Evolutionary conservation across 2,888 invertebrate genomes (phyloP).

Genomic region (Caenorhabditis wallacei): DNA sequence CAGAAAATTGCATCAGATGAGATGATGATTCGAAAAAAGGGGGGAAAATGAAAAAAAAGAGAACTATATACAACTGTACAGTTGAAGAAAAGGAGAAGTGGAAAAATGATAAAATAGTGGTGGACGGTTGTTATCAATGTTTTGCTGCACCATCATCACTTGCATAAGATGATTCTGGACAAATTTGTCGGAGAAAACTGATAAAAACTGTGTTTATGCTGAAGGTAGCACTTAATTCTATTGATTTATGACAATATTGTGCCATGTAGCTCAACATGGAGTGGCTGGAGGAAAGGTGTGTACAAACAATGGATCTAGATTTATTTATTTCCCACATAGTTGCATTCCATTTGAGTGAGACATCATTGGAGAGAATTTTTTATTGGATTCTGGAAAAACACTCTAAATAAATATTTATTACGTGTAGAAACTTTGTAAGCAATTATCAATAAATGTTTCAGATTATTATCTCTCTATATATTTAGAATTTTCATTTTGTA

Average conservation of each 20-base stretch:
- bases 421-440: too few relatives aligned
- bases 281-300: neutral
- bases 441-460: too few relatives aligned
- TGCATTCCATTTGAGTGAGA: too few relatives aligned
- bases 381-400: too few relatives aligned
- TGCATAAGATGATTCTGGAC: conserved; percentile 56
- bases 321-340: too few relatives aligned
- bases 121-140: conserved; percentile 49
- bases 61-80: neutral
- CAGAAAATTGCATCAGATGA: conserved; percentile 1
- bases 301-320: conserved; percentile 30
- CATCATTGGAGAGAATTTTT: too few relatives aligned
- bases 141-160: conserved; percentile 52
- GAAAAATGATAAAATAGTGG: conserved; percentile 30
- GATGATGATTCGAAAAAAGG: neutral
- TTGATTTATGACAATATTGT: conserved; percentile 42
- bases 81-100: neutral
- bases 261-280: neutral
- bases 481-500: neutral
- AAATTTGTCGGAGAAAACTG: conserved; percentile 42
- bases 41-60: neutral
- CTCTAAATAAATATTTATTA: too few relatives aligned
- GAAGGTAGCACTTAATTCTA: conserved; percentile 16
- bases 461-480: neutral
- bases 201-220: conserved; percentile 4